Evolutionary conservation across 2,113 vertebrate species (phyloP), one percentile per base, ranked within the genome.

Genomic region (Sigmodon hispidus): DNA sequence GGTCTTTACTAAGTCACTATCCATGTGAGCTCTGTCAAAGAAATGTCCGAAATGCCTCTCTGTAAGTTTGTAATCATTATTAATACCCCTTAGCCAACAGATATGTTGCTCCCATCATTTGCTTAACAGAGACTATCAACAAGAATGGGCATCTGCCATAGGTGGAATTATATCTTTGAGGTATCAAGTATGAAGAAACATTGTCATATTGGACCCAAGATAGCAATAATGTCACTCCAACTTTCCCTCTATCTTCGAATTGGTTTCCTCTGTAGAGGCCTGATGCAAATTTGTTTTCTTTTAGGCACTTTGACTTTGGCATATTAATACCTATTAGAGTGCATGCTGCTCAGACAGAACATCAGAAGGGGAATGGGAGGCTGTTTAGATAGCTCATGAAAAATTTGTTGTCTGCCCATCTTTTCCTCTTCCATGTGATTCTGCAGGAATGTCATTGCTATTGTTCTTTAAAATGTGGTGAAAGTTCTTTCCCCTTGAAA

Each of bases 11-110:
- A 94, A 96, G 94, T 96, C 87, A 77, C 76, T 83, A 96, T 96
- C 97, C 96, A 93, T 95, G 80, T 93, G 89, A 97, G 94, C 57
- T 96, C 90, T 40, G 81, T 92, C 96, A 91, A 97, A 93, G 94
- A 96, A 96, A 97, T 97, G 96, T 96, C 97, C 97, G 97, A 97
- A 98, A 96, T 80, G 0, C 57, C 55, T 93, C 90, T 96, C 97
- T 97, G 87, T 85, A 97, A 95, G 95, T 98, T 97, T 96, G 94
- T 96, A 96, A 88, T 97, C 4, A 9, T 97, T 97, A 98, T 97
- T 96, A 98, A 98, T 96, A 97, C 91, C 96, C 97, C 92, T 93
- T 96, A 48, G 48, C 76, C 79, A 95, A 93, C 75, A 97, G 96
- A 97, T 95, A 95, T 98, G 98, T 97, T 96, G 94, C 92, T 97